phyloP scores from a whole-genome alignment of 2,113 vertebrate genomes.

The Sapajus apella region DNA sequence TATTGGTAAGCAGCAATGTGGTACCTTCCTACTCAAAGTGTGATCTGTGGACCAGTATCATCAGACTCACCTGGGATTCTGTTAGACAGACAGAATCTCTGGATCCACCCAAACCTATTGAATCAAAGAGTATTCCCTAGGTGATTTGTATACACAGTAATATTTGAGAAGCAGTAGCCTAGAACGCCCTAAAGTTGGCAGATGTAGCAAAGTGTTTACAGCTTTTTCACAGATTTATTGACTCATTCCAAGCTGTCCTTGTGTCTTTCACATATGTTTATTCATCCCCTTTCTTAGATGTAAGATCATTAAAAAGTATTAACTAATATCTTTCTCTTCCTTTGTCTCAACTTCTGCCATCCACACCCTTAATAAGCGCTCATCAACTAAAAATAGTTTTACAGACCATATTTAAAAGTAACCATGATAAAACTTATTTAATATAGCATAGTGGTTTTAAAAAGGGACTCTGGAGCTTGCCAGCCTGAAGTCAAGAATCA shows the following conservation, averaged over 20 bases:
- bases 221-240: background rate
- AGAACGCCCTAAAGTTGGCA: background rate
- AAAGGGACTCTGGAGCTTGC: background rate
- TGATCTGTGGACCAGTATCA: background rate
- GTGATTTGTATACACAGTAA: background rate
- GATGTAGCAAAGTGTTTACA: background rate
- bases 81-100: background rate
- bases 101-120: background rate
- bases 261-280: background rate
- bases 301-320: slow-evolving; percentile 24
- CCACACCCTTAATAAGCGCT: background rate
- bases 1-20: background rate
- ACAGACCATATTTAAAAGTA: slow-evolving; percentile 41
- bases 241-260: slow-evolving; percentile 26
- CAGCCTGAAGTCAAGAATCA: background rate
- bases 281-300: background rate
- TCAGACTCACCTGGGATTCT: background rate
- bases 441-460: background rate
- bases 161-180: slow-evolving; percentile 18
- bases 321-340: slow-evolving; percentile 13
- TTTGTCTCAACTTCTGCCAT: slow-evolving; percentile 14
- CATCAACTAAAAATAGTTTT: slow-evolving; percentile 33
- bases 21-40: background rate
- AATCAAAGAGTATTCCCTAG: background rate
- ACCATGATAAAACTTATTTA: slow-evolving; percentile 11